phyloP scores from a whole-genome alignment of 2,797 vertebrate species.

The Xiphorhynchus erythropygius region DNA sequence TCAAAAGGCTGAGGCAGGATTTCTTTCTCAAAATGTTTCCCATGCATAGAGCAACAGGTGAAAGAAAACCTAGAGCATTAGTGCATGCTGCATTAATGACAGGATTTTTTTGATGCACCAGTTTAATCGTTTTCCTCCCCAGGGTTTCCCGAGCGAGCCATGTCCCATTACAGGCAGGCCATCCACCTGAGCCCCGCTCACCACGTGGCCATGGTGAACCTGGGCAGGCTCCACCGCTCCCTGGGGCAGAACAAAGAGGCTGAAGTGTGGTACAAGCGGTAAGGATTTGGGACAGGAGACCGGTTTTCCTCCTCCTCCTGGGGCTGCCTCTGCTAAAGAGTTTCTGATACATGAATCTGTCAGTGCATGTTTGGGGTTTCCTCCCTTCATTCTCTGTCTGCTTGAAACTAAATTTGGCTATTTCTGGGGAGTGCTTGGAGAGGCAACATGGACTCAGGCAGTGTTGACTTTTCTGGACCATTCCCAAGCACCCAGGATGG shows the following conservation, averaged over 20 bases:
- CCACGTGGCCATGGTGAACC: conserved; percentile 96
- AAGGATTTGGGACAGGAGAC: conserved; percentile 7
- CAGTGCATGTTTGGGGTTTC: not conserved
- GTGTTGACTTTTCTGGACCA: not conserved
- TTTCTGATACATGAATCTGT: not conserved
- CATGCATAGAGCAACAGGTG: not conserved
- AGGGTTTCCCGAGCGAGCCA: conserved; percentile 86
- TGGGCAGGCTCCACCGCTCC: conserved; percentile 91
- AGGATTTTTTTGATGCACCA: not conserved
- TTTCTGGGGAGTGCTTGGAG: not conserved
- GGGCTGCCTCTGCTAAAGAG: not conserved
- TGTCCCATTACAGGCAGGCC: conserved; percentile 89
- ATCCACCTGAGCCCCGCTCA: conserved; percentile 88
- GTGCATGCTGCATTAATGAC: not conserved
- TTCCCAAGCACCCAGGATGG: not conserved
- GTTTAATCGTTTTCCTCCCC: not conserved
- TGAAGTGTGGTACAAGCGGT: conserved; percentile 94
- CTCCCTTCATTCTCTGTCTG: not conserved
- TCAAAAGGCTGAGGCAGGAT: not conserved
- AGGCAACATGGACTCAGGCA: not conserved
- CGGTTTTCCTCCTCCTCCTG: not conserved
- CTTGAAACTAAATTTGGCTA: not conserved
- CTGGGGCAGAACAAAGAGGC: conserved; percentile 88
- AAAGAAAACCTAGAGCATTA: not conserved
- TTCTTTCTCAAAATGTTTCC: not conserved